phyloP scores from a whole-genome alignment of 2,888 invertebrate species.

The Mechanitis mazaeus region DNA sequence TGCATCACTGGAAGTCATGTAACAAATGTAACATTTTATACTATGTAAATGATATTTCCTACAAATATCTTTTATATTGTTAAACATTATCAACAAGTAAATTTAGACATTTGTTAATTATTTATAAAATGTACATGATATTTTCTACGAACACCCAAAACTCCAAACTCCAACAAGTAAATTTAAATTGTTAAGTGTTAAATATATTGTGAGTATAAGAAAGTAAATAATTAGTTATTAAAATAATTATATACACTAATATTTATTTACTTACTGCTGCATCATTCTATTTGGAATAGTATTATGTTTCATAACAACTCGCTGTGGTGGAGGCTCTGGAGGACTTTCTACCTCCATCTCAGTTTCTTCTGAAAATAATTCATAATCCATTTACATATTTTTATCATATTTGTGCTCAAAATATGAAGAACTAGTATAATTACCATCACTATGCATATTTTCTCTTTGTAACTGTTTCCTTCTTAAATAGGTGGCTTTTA shows the following conservation, averaged over 20 bases:
- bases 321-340: slow-evolving; percentile 78
- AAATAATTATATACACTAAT: not conserved
- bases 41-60: not conserved
- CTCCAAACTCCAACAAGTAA: too few species aligned
- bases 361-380: slow-evolving; percentile 61
- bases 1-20: slow-evolving; percentile 81
- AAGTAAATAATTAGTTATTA: not conserved
- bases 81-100: too few species aligned
- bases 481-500: slow-evolving; percentile 90
- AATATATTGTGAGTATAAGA: too few species aligned
- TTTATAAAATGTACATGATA: too few species aligned
- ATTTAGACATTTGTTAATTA: too few species aligned
- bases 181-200: too few species aligned
- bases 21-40: slow-evolving; percentile 3
- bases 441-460: slow-evolving; percentile 70
- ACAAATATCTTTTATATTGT: too few species aligned
- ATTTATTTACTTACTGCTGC: slow-evolving; percentile 80
- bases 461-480: slow-evolving; percentile 80
- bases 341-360: slow-evolving; percentile 79
- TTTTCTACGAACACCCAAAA: too few species aligned
- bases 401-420: too few species aligned
- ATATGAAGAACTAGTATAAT: slow-evolving; percentile 7
- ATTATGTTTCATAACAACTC: slow-evolving; percentile 85
- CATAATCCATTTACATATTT: not conserved
- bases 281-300: slow-evolving; percentile 84